These are phyloP conservation scores for Chlamydotis undulata DNA, from an alignment of 2,113 vertebrate species.

Conservation along the genomic window DNA sequence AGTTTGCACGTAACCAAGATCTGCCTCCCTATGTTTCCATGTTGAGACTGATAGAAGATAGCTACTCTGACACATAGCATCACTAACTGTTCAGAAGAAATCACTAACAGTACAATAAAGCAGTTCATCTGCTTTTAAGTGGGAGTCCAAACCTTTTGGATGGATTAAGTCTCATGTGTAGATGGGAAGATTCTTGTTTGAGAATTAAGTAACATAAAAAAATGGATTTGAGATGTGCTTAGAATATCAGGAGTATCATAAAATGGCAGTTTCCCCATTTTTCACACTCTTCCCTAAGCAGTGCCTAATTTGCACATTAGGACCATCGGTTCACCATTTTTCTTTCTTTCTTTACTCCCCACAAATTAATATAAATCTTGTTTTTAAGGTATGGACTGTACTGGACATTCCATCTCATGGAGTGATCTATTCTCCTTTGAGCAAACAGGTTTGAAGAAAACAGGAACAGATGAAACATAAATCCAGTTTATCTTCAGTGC, in stretches of 20 bases:
- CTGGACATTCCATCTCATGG: constrained; percentile 33
- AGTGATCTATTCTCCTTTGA: constrained; percentile 23
- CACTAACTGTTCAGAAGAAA: not conserved
- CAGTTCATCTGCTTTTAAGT: not conserved
- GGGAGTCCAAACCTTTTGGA: not conserved
- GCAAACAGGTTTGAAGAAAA: constrained; percentile 10
- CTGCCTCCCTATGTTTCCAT: not conserved
- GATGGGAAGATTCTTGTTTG: not conserved
- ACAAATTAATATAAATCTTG: not conserved
- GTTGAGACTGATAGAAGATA: not conserved
- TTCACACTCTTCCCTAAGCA: not conserved
- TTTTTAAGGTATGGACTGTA: constrained; percentile 20
- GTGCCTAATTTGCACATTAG: not conserved
- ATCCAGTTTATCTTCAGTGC: constrained; percentile 65
- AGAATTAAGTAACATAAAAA: not conserved
- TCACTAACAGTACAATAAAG: not conserved
- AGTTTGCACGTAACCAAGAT: not conserved
- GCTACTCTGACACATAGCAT: not conserved
- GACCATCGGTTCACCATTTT: not conserved
- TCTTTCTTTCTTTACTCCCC: not conserved
- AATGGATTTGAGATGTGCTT: not conserved
- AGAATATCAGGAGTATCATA: not conserved
- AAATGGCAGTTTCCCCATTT: not conserved
- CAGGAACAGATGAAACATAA: constrained; percentile 31
- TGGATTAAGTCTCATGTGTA: not conserved